phyloP scores from a whole-genome alignment of 2,888 invertebrate genomes.

The Xanthia icteritia region DNA sequence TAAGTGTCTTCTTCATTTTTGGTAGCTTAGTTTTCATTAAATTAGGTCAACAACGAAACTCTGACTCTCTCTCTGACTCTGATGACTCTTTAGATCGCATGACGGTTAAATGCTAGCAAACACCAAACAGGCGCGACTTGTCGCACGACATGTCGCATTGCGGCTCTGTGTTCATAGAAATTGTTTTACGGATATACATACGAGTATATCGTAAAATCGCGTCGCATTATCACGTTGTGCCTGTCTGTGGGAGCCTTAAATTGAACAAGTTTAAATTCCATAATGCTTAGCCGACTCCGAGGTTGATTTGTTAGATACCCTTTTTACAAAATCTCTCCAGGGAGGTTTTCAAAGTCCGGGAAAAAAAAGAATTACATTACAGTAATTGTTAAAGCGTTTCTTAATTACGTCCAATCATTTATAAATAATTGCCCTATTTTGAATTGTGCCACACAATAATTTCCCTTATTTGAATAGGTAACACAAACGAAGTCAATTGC shows the following conservation, averaged over 20 bases:
- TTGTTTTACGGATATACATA: background rate
- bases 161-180: background rate
- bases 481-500: conserved; percentile 8
- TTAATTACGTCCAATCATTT: conserved; percentile 38
- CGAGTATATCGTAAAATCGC: background rate
- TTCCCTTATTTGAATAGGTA: conserved; percentile 15
- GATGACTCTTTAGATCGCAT: background rate
- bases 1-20: conserved; percentile 9
- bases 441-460: background rate
- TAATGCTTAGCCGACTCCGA: background rate
- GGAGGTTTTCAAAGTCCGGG: background rate
- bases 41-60: background rate
- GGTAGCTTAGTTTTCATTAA: background rate
- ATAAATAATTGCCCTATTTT: background rate
- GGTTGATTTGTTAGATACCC: background rate
- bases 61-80: no score
- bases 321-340: background rate
- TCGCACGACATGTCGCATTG: background rate
- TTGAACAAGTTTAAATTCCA: background rate
- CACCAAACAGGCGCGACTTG: background rate
- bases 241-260: background rate
- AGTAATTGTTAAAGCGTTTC: conserved; percentile 21
- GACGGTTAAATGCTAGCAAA: background rate
- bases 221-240: background rate
- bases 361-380: background rate